These are phyloP conservation scores for Nothura maculosa DNA, from an alignment of 2,797 vertebrate genomes.

Conservation along the genomic window DNA sequence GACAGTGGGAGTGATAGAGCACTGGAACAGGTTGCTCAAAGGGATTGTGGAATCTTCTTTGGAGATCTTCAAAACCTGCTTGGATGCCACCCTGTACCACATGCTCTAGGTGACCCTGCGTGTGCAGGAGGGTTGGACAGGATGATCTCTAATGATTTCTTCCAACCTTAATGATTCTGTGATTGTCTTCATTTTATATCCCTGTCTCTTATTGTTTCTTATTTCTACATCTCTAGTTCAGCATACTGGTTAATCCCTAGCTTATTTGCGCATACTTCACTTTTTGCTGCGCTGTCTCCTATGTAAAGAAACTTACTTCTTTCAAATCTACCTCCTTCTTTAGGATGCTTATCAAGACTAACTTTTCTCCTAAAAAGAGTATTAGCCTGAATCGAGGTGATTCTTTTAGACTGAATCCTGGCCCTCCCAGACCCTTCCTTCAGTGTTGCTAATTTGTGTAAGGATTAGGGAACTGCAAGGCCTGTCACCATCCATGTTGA, in stretches of 20 bases:
- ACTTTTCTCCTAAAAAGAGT: neutral
- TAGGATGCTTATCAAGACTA: neutral
- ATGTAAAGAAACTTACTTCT: neutral
- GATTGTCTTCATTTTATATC: neutral
- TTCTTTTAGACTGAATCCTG: neutral
- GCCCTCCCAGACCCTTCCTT: neutral
- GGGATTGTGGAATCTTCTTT: no score
- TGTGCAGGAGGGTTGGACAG: no score
- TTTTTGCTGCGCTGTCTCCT: neutral
- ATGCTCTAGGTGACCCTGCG: no score
- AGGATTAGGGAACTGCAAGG: neutral
- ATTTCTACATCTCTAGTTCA: neutral
- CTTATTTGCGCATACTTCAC: neutral
- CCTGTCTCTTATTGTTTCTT: rapidly evolving
- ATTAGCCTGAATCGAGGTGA: neutral
- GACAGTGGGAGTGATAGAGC: no score
- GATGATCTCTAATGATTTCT: no score
- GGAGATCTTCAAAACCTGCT: no score
- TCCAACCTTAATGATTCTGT: no score
- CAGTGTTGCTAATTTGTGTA: conserved; percentile 2
- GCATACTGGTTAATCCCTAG: neutral
- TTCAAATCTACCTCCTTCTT: neutral
- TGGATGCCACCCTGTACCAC: no score
- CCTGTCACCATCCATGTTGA: neutral
- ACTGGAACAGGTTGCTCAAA: no score